phyloP scores from a whole-genome alignment of 2,113 vertebrate genomes.

The Guaruba guarouba region DNA sequence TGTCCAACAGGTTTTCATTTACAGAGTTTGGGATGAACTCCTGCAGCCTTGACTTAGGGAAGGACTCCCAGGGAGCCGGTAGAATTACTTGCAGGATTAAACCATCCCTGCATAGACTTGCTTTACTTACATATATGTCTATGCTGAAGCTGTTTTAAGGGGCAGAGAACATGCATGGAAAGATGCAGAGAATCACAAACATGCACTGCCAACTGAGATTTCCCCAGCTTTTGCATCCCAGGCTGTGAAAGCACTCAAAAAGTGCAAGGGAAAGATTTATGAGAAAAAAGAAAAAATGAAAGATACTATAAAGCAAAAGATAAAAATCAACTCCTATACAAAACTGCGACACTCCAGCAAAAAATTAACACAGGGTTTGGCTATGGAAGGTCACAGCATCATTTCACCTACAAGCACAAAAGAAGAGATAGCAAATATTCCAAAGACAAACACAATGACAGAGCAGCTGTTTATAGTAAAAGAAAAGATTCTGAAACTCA shows the following conservation, averaged over 20 bases:
- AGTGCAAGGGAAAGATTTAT: not conserved
- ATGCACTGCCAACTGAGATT: not conserved
- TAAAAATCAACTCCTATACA: not conserved
- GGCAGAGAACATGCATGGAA: not conserved
- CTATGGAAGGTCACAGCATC: not conserved
- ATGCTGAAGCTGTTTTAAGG: not conserved
- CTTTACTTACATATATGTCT: not conserved
- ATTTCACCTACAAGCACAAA: not conserved
- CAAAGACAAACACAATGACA: not conserved
- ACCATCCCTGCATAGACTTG: not conserved
- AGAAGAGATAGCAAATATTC: not conserved
- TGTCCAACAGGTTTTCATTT: not conserved
- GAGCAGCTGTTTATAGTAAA: not conserved
- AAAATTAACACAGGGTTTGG: not conserved
- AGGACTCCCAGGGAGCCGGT: not conserved
- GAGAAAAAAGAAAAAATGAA: not conserved
- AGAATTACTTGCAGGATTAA: not conserved
- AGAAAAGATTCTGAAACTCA: not conserved
- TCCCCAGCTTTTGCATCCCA: not conserved
- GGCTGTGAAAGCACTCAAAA: not conserved
- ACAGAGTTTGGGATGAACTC: not conserved
- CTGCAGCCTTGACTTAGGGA: not conserved
- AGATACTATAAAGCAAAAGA: not conserved
- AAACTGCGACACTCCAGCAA: not conserved
- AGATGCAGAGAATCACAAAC: not conserved